Percentiles rank a stretch among this genome's conserved stretches.
Evolutionary conservation across 2,113 vertebrate genomes (phyloP).

Genomic region (Thymallus thymallus): DNA sequence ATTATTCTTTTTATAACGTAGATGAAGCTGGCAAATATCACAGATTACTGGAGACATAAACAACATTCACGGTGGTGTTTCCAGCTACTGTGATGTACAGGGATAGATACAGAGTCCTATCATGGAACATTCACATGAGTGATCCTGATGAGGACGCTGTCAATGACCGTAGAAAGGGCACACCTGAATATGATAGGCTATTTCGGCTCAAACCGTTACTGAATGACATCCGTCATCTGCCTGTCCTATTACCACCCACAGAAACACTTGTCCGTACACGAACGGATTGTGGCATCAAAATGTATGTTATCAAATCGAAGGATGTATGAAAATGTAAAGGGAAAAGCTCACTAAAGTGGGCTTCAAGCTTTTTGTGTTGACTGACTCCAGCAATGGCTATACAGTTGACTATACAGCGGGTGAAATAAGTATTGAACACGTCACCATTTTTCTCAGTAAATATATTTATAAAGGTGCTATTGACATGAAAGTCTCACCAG

Average conservation of each 20-base stretch:
- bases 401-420: slow-evolving; percentile 14
- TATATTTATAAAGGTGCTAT: too few relatives aligned
- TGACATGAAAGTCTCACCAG: too few relatives aligned
- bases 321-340: slow-evolving; percentile 16
- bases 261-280: slow-evolving; percentile 10
- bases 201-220: slow-evolving; percentile 27
- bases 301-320: not conserved
- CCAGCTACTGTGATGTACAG: too few relatives aligned
- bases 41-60: not conserved
- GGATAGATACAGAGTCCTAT: not conserved
- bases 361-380: slow-evolving; percentile 29
- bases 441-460: too few relatives aligned
- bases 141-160: slow-evolving; percentile 11
- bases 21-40: not conserved
- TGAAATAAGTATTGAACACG: too few relatives aligned
- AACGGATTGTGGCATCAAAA: slow-evolving; percentile 18
- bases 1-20: not conserved
- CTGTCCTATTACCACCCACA: slow-evolving; percentile 11
- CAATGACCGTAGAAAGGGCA: slow-evolving; percentile 12
- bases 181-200: slow-evolving; percentile 11
- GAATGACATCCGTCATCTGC: not conserved
- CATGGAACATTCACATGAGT: slow-evolving; percentile 25
- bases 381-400: slow-evolving; percentile 33
- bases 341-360: slow-evolving; percentile 11
- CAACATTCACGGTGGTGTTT: not conserved